phyloP scores from a whole-genome alignment of 2,113 vertebrate species.

The Heptranchias perlo region DNA sequence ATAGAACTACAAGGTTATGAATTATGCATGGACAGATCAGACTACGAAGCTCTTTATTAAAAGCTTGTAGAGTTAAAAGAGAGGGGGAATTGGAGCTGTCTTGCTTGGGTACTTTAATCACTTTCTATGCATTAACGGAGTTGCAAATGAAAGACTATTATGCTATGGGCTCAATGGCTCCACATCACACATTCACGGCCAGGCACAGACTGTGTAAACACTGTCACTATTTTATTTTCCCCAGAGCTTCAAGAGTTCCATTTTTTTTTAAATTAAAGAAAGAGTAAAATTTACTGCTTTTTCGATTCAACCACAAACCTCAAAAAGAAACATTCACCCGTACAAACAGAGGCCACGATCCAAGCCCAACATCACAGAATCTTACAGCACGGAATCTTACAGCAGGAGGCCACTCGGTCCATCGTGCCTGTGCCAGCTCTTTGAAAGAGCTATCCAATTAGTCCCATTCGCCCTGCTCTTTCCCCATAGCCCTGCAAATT shows the following conservation, averaged over 20 bases:
- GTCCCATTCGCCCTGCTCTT: neutral
- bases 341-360: neutral
- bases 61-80: neutral
- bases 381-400: neutral
- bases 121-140: neutral
- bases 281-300: neutral
- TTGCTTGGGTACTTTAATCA: neutral
- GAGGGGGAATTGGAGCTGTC: neutral
- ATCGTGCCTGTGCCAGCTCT: neutral
- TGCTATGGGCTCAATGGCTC: neutral
- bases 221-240: neutral
- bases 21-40: conserved; percentile 22
- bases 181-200: neutral
- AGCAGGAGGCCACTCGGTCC: neutral
- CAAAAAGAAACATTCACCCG: neutral
- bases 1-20: conserved; percentile 1
- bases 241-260: neutral
- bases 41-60: conserved; percentile 21
- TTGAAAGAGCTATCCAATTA: neutral
- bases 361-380: neutral
- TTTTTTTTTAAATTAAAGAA: neutral
- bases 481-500: neutral
- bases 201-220: neutral
- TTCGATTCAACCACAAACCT: neutral
- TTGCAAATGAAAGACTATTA: conserved; percentile 19